Evolutionary conservation across 2,888 invertebrate species (phyloP), one percentile per base, ranked within the genome.

Genomic region (Stenotaenia linearis): DNA sequence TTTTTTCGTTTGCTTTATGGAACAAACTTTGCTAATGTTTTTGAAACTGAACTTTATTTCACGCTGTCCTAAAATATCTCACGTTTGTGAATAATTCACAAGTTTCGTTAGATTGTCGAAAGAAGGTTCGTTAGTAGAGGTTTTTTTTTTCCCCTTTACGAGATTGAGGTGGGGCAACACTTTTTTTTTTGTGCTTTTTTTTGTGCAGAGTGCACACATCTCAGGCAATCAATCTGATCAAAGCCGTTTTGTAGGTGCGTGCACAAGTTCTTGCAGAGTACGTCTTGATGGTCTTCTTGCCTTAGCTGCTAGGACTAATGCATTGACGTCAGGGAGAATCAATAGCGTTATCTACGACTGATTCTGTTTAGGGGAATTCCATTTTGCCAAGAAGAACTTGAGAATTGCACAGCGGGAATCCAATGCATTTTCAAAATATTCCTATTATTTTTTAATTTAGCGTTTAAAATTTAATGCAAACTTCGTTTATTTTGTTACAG

Each of bases 401-500:
- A n/a, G 21, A 6, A 56, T 56, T 18, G 56, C n/a, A 7, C 21
- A 9, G 9, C 23, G 5, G 3, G 15, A 23, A 56, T 18, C n/a
- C n/a, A n/a, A n/a, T n/a, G n/a, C n/a, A n/a, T n/a, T 56, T 56
- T 69, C 23, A 25, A 25, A 18, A 18, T 23, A 25, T 69, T n/a
- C n/a, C n/a, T n/a, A n/a, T n/a, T n/a, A n/a, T n/a, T n/a, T n/a
- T n/a, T n/a, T n/a, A n/a, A n/a, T n/a, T n/a, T n/a, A n/a, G n/a
- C n/a, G n/a, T n/a, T n/a, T n/a, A n/a, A n/a, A n/a, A n/a, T 69
- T 69, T 7, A 69, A 69, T 56, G 1, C 3, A 56, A 56, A 21
- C 21, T 12, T 56, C 7, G 12, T 69, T 69, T 28, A 21, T 1
- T 23, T 3, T 61, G 10, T 79, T 81, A 37, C 82, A 88, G 88